phyloP scores from a whole-genome alignment of 2,888 invertebrate genomes.

The Dasysyrphus tricinctus region DNA sequence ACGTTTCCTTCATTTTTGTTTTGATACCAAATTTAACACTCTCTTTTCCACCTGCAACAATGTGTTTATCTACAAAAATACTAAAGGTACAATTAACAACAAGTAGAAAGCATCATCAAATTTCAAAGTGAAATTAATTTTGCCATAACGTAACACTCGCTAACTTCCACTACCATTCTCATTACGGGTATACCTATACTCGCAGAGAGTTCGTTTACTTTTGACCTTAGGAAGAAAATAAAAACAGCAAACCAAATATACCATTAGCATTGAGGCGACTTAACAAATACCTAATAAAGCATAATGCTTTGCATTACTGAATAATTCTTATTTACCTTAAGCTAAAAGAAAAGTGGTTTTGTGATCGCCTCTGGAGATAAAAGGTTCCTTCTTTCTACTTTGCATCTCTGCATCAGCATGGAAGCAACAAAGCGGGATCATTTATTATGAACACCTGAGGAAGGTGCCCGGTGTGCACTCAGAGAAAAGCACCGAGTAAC shows the following conservation, averaged over 20 bases:
- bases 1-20: not conserved
- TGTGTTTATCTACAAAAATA: constrained; percentile 4
- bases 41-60: not conserved
- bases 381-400: not conserved
- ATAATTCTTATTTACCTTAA: constrained; percentile 16
- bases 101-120: constrained; percentile 9
- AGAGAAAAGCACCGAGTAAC: not conserved
- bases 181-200: not conserved
- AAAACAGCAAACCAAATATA: not conserved
- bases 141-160: constrained; percentile 7
- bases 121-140: constrained; percentile 30
- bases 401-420: not conserved
- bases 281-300: constrained; percentile 1
- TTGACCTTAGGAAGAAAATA: constrained; percentile 49
- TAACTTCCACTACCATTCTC: not conserved
- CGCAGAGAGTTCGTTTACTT: constrained; percentile 44
- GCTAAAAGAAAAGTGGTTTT: constrained; percentile 37
- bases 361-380: constrained; percentile 3
- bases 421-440: constrained; percentile 27
- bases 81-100: constrained; percentile 11
- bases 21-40: not conserved
- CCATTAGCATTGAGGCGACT: constrained; percentile 9
- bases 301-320: constrained; percentile 12
- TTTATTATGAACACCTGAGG: constrained; percentile 53
- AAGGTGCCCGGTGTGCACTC: not conserved